Conservation (phyloP, 2,797 vertebrate genomes). For the Ciconia nigra region DNA sequence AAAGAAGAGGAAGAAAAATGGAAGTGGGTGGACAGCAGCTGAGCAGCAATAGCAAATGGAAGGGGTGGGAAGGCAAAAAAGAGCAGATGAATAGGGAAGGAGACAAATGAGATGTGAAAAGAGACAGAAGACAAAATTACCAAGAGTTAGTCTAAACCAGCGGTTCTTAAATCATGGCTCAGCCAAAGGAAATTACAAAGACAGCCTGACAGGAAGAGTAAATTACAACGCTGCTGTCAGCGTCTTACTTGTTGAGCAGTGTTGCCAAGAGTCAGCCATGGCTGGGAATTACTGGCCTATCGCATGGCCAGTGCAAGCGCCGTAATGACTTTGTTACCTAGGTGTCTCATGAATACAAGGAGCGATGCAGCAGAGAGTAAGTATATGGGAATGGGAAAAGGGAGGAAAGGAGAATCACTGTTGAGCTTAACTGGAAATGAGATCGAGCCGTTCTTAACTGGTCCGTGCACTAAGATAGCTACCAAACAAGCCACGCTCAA, state of each 20-base stretch:
- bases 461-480: background rate
- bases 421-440: background rate
- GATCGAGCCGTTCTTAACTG: background rate
- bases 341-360: accelerated
- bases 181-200: background rate
- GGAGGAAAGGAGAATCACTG: background rate
- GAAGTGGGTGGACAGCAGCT: conserved; percentile 37
- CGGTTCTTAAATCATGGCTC: conserved; percentile 1
- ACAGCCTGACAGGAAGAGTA: background rate
- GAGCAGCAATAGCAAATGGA: background rate
- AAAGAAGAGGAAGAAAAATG: conserved; percentile 27
- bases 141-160: background rate
- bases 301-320: background rate
- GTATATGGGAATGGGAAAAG: background rate
- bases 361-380: background rate
- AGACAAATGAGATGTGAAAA: conserved; percentile 25
- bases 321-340: background rate
- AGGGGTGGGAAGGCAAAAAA: conserved; percentile 15
- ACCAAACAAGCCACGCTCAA: background rate
- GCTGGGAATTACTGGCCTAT: background rate
- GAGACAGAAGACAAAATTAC: conserved; percentile 39
- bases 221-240: background rate
- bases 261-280: background rate
- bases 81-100: background rate
- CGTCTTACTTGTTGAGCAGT: background rate